Base-by-base conservation (phyloP, 1,140 invertebrate species). In the Sweltsa coloradensis region DNA sequence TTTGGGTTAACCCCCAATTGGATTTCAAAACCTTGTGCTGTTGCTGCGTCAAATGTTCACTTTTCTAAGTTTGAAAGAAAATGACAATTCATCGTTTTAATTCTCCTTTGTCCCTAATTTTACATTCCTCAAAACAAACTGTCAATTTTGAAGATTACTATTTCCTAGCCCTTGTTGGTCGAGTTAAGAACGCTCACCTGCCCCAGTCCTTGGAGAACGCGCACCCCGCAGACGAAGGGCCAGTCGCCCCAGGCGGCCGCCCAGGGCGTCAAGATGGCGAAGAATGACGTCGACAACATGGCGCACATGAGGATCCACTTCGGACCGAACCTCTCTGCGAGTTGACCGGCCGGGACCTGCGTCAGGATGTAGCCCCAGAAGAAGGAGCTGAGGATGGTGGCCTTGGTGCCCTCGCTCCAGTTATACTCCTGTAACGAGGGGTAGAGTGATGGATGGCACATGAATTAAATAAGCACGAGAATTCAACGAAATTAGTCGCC, bases 201-300 rank as follows among this genome's bases (percentile, higher is more conserved):
- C 49, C 63, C 67, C 0, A 92, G 58, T 0, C 90, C 89, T 63
- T 85, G 79, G 0, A 83, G 50, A 0, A 88, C 73, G 23, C 89
- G 70, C 9, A 78, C 66, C 54, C 62, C 60, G 58, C 71, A 72
- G 43, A 84, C 60, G 46, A 72, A 66, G 59, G 76, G 58, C 75
- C 76, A 81, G 11, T 72, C 76, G 2, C 76, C 63, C 39, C 62
- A 57, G 57, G 53, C 31, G 0, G 68, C 63, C 1, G 61, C 62
- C 0, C 52, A 58, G 9, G 71, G 73, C 40, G 59, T 71, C 21
- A 69, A 52, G 31, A 72, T 54, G 25, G 63, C 65, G 57, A 73
- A 58, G 5, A 81, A 47, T 5, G 74, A 63, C 34, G 61, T 56
- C 24, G 73, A 51, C 34, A 60, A 57, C 43, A 79, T 70, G 2